Conservation (phyloP, 2,888 invertebrate genomes). For the Netelia inedita region DNA sequence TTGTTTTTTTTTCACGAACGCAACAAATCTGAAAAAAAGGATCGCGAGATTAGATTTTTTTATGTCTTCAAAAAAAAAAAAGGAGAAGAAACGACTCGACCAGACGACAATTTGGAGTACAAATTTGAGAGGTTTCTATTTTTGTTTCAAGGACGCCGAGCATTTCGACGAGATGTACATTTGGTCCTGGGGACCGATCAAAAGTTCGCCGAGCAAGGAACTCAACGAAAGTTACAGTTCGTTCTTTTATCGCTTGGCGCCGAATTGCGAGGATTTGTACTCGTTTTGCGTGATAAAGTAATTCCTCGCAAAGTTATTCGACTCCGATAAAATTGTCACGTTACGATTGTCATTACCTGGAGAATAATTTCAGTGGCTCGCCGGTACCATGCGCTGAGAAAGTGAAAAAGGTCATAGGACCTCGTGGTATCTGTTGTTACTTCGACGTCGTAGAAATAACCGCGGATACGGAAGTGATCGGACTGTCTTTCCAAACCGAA, state of each 20-base stretch:
- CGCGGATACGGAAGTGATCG: slow-evolving; percentile 7
- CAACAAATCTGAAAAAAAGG: slow-evolving; percentile 10
- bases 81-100: too few relatives aligned
- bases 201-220: neutral
- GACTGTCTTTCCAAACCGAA: slow-evolving; percentile 10
- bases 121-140: neutral
- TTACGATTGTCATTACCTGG: neutral
- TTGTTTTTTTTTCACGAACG: neutral
- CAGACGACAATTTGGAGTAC: too few relatives aligned
- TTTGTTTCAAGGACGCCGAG: slow-evolving; percentile 34
- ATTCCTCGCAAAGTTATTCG: neutral
- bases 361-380: slow-evolving; percentile 27
- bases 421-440: slow-evolving; percentile 62
- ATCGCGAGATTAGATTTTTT: neutral
- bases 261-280: slow-evolving; percentile 68
- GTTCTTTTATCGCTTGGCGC: slow-evolving; percentile 58
- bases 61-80: too few relatives aligned
- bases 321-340: too few relatives aligned
- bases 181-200: slow-evolving; percentile 61
- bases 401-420: slow-evolving; percentile 41
- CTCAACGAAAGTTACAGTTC: slow-evolving; percentile 51
- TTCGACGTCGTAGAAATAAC: slow-evolving; percentile 7
- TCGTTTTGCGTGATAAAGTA: slow-evolving; percentile 69
- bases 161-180: slow-evolving; percentile 55
- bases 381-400: slow-evolving; percentile 26